Conservation (phyloP, 2,113 vertebrate species). For the Ginglymostoma cirratum region DNA sequence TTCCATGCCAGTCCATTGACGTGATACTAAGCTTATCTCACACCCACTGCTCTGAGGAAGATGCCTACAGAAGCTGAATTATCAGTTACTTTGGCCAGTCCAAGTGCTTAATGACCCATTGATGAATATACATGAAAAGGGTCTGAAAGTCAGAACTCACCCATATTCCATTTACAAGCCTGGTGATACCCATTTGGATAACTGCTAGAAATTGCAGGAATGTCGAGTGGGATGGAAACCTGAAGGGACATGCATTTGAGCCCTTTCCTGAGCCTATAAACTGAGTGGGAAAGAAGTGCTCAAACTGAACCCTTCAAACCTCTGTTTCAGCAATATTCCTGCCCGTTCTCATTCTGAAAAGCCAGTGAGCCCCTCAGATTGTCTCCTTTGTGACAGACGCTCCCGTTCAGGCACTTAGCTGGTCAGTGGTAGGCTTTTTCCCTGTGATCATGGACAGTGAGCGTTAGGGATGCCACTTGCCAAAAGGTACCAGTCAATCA, state of each 20-base stretch:
- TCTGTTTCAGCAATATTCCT: too few species aligned
- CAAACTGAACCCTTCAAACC: too few species aligned
- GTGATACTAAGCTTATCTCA: background rate
- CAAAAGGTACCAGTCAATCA: too few species aligned
- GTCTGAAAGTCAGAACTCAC: rapidly evolving
- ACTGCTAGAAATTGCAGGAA: background rate
- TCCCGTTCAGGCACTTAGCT: too few species aligned
- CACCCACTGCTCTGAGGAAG: background rate
- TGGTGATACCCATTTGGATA: background rate
- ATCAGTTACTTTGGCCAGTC: background rate
- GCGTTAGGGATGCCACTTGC: too few species aligned
- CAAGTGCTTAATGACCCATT: background rate
- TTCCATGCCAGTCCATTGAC: background rate
- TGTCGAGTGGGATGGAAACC: background rate
- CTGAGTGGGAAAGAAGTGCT: background rate
- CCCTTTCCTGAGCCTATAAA: background rate
- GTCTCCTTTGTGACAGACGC: too few species aligned
- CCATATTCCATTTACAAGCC: background rate
- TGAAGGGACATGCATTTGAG: background rate
- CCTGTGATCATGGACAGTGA: too few species aligned
- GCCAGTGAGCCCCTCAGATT: too few species aligned
- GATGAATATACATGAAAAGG: background rate
- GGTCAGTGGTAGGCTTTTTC: too few species aligned
- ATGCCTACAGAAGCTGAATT: background rate
- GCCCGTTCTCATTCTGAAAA: too few species aligned